Percentiles rank a stretch among this genome's conserved stretches.
Evolutionary conservation across 2,113 vertebrate genomes (phyloP).

Genomic region (Laterallus jamaicensis): DNA sequence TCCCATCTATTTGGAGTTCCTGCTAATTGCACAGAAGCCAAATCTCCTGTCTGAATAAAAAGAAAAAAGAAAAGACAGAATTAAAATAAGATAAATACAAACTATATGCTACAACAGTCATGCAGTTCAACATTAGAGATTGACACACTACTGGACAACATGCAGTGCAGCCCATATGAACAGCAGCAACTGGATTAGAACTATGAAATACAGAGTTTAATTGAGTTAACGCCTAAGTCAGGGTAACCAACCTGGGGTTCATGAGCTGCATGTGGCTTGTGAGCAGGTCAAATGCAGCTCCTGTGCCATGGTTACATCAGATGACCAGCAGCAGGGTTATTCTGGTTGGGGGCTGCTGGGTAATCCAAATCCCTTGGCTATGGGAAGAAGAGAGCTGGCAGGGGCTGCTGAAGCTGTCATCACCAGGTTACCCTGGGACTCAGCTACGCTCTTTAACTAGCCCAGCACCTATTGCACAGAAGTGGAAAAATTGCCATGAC

Average conservation of each 20-base stretch:
- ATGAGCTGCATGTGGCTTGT: neutral
- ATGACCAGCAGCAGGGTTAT: conserved; percentile 36
- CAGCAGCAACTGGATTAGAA: neutral
- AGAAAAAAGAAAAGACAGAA: conserved; percentile 59
- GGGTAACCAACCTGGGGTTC: neutral
- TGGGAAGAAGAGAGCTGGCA: conserved; percentile 42
- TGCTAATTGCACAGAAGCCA: conserved; percentile 89
- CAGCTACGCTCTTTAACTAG: neutral
- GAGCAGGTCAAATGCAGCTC: conserved; percentile 2
- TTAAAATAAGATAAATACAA: conserved; percentile 33
- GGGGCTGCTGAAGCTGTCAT: conserved; percentile 17
- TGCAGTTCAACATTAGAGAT: conserved; percentile 10
- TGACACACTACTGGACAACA: neutral
- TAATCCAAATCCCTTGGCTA: conserved; percentile 39
- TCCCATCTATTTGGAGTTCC: conserved; percentile 95
- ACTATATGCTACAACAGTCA: neutral
- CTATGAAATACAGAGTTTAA: neutral
- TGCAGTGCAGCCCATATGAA: neutral
- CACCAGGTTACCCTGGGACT: neutral
- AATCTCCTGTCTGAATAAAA: conserved; percentile 85
- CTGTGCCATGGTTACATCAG: neutral
- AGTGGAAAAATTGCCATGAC: fast-evolving
- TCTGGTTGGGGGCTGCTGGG: conserved; percentile 16
- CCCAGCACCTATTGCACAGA: neutral
- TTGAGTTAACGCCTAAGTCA: neutral